phyloP scores from a whole-genome alignment of 2,113 vertebrate genomes.

The Anser cygnoides region DNA sequence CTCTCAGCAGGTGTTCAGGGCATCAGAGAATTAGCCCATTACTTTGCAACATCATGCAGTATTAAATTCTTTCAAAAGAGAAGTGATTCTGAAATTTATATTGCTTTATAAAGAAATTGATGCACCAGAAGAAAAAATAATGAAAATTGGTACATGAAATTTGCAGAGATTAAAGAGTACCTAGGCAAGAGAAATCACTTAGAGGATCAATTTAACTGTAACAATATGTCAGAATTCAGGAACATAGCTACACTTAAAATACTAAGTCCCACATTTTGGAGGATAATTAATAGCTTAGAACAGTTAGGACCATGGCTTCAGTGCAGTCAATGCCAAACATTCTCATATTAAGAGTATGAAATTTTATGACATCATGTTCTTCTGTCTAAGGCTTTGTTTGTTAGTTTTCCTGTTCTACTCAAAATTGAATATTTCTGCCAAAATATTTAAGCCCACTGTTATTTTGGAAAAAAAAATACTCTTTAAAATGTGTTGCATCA shows the following conservation, averaged over 20 bases:
- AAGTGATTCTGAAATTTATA: not conserved
- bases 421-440: not conserved
- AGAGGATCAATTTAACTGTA: not conserved
- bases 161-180: not conserved
- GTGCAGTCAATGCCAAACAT: not conserved
- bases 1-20: not conserved
- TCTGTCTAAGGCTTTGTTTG: not conserved
- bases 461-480: not conserved
- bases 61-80: not conserved
- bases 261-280: not conserved
- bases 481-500: not conserved
- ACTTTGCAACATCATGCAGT: not conserved
- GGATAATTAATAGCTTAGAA: not conserved
- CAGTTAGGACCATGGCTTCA: not conserved
- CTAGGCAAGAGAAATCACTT: not conserved
- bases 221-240: not conserved
- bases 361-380: not conserved
- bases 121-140: not conserved
- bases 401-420: not conserved
- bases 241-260: not conserved
- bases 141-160: fast-evolving
- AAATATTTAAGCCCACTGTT: not conserved
- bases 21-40: not conserved
- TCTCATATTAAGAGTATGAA: not conserved
- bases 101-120: not conserved